Conservation (phyloP, 2,797 vertebrate genomes). For the Thaleichthys pacificus region DNA sequence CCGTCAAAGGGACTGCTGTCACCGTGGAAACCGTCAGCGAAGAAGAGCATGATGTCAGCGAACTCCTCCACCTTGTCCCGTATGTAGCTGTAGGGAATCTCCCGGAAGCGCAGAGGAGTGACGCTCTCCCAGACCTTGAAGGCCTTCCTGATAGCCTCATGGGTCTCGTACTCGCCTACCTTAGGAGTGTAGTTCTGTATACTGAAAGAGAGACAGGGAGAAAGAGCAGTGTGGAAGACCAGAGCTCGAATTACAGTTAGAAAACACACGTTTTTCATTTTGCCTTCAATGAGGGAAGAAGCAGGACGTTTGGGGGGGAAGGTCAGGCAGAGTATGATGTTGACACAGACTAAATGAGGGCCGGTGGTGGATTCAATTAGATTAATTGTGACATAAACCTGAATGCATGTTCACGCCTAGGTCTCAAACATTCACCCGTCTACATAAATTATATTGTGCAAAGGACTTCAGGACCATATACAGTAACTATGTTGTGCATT, state of each 20-base stretch:
- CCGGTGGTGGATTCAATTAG: constrained; percentile 1
- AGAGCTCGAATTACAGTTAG: background rate
- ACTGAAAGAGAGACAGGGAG: constrained; percentile 60
- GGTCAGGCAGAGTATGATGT: background rate
- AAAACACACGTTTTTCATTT: too few relatives aligned
- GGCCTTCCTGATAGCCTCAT: constrained; percentile 84
- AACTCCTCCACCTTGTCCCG: constrained; percentile 81
- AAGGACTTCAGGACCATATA: too few relatives aligned
- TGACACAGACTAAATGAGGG: background rate
- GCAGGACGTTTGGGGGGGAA: background rate
- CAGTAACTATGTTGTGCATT: constrained; percentile 16
- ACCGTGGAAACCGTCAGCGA: constrained; percentile 89
- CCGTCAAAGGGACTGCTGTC: constrained; percentile 93
- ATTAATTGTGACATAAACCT: too few relatives aligned
- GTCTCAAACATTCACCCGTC: too few relatives aligned
- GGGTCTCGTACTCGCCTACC: constrained; percentile 86
- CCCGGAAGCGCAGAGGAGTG: constrained; percentile 83
- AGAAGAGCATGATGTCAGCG: constrained; percentile 93
- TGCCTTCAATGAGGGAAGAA: too few relatives aligned
- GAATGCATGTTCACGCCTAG: too few relatives aligned
- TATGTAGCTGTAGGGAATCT: constrained; percentile 86
- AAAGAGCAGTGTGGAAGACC: background rate
- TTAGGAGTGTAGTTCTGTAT: constrained; percentile 96
- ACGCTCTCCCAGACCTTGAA: constrained; percentile 86
- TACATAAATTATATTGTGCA: too few relatives aligned